These are phyloP conservation scores for Phortica variegata DNA, from an alignment of 1,140 invertebrate species.

Conservation along the genomic window DNA sequence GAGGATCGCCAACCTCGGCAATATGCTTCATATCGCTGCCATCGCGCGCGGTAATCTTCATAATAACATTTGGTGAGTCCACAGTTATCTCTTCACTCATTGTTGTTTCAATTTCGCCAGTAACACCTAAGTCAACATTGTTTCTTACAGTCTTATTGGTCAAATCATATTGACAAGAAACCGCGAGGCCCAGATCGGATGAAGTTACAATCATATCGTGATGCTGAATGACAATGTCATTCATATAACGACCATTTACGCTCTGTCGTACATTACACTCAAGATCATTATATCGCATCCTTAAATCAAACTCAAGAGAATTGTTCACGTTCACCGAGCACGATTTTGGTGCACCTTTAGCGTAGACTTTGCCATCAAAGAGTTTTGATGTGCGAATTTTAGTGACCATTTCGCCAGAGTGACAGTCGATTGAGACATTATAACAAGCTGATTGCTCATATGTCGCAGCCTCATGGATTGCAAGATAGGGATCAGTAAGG, in stretches of 20 bases:
- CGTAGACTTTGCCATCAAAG: constrained; percentile 93
- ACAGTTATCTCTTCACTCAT: constrained; percentile 82
- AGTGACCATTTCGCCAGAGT: constrained; percentile 89
- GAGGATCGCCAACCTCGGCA: constrained; percentile 84
- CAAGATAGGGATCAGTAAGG: constrained; percentile 86
- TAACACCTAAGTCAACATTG: constrained; percentile 85
- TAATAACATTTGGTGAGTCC: constrained; percentile 89
- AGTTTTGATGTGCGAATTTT: constrained; percentile 87
- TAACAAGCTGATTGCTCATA: constrained; percentile 93
- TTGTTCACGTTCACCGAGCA: constrained; percentile 85
- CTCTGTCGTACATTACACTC: constrained; percentile 87
- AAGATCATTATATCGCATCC: constrained; percentile 86
- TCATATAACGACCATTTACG: constrained; percentile 79
- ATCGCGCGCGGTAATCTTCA: constrained; percentile 85
- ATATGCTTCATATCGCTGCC: constrained; percentile 73
- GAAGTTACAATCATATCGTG: constrained; percentile 94
- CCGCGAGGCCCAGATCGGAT: constrained; percentile 87
- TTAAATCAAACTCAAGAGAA: constrained; percentile 82
- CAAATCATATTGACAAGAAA: constrained; percentile 90
- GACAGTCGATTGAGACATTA: constrained; percentile 90
- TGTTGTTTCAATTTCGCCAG: constrained; percentile 77
- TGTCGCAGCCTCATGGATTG: constrained; percentile 83
- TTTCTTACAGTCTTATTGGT: constrained; percentile 92
- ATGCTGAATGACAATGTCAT: constrained; percentile 90
- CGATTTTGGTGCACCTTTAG: constrained; percentile 87